phyloP scores from a whole-genome alignment of 2,113 vertebrate species.

The Sylvilagus bachmani region DNA sequence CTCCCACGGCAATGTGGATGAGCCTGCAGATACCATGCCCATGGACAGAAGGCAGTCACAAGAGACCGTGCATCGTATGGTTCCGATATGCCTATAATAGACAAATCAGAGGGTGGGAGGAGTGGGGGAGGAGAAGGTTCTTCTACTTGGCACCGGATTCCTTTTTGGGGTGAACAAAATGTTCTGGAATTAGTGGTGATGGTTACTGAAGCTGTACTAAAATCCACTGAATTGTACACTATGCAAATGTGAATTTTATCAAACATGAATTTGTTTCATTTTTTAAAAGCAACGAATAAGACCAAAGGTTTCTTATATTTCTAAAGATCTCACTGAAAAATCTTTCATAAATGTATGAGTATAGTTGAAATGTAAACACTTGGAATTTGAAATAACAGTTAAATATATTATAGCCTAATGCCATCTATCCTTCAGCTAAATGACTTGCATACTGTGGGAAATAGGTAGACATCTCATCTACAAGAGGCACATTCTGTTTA shows the following conservation, averaged over 20 bases:
- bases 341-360: background rate
- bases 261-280: background rate
- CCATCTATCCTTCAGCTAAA: conserved; percentile 1
- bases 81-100: background rate
- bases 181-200: background rate
- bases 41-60: background rate
- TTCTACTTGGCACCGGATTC: background rate
- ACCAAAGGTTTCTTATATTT: background rate
- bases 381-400: conserved; percentile 35
- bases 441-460: background rate
- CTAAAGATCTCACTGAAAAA: background rate
- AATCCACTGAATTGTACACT: background rate
- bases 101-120: background rate
- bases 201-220: background rate
- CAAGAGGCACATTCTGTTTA: conserved; percentile 24
- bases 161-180: background rate
- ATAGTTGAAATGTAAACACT: background rate
- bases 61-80: background rate
- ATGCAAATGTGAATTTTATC: background rate
- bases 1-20: background rate
- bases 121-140: background rate
- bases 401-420: background rate
- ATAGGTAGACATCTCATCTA: background rate
- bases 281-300: background rate
- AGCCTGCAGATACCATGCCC: background rate